Base-by-base conservation (phyloP, 2,888 invertebrate genomes). In the Lasioglossum figueresi region DNA sequence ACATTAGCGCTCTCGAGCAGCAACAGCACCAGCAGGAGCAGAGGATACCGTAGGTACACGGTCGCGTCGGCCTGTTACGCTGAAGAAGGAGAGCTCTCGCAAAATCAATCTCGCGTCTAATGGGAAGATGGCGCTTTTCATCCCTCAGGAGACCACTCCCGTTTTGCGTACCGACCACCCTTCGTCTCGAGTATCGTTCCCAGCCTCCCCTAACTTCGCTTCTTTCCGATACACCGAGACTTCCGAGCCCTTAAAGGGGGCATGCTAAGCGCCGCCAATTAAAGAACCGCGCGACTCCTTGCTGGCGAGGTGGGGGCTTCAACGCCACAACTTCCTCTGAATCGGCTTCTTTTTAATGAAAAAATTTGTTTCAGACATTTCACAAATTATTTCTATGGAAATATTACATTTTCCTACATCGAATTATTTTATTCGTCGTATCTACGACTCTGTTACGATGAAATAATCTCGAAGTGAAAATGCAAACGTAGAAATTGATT, bases 71-170 rank as follows among this genome's bases (percentile, higher is more conserved):
- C 90, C 86, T 88, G 88, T 89, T 90, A 88, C 90, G 88, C 86
- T 52, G 85, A 86, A 87, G 88, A 66, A 37, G 37, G 37, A 37
- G 89, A 88, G 89, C 89, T 88, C 90, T 90, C 88, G 89, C 91
- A 92, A 93, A 93, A 93, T 93, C 93, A 93, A 93, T 93, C 92
- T 93, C 90, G 87, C 90, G 86, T 91, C 88, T 92, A 92, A 92
- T 91, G 91, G 92, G 88, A 88, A 89, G 89, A 91, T 92, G 92
- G 91, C 89, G 91, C 89, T 88, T 88, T 88, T 89, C 90, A 89
- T 90, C 89, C 90, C 81, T 90, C 80, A 76, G 79, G 88, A 90
- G 89, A 90, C 90, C 89, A 90, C 90, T 88, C 89, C 89, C 85
- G 89, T 88, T 88, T 90, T 87, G 80, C 85, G 87, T 88, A 83